Evolutionary conservation across 2,797 vertebrate genomes (phyloP), one percentile per base, ranked within the genome.

Genomic region (Poeciliopsis infans): DNA sequence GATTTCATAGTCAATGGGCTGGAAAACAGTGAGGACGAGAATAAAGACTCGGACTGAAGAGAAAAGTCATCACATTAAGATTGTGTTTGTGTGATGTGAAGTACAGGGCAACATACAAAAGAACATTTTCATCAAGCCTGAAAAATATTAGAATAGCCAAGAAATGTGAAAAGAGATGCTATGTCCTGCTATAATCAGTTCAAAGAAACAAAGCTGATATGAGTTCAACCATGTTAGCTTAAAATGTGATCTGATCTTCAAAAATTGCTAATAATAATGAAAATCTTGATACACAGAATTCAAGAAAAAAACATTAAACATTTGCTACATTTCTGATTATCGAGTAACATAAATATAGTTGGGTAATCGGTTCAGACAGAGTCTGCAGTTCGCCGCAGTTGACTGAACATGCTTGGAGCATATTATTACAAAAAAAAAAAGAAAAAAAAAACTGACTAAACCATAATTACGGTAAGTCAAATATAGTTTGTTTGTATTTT

Each of bases 1-100:
- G 80, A 93, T 96, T 94, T 99, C 98, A 55, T 96, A 99, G 95
- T 99, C 98, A 76, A 99, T 97, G 53, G 98, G 97, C 98, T 99
- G 92, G 70, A 87, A 81, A 79, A 82, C 51, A 81, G 47, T 4
- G 15, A 8, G 77, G 25, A 59, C 11, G 47, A 64, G 51, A 70
- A 28, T 2, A 80, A 20, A 79, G 31, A 68, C 36, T 55, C 61
- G 75, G 73, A 81, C 33, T 25, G 1, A 28, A 70, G 18, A 64
- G 13, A 70, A 64, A 81, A 55, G 39, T 25, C 76, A 76, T 70
- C 23, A 31, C 6, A 73, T 85, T 57, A 70, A 36, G 45, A 43
- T 72, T 82, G n/a, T 57, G 28, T 12, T 36, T 15, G 72, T 74
- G 47, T 68, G 70, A 85, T 78, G 71, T 25, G 79, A 43, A 61